These are phyloP conservation scores for Chirona hameri DNA, from an alignment of 2,888 invertebrate genomes.

Conservation along the genomic window DNA sequence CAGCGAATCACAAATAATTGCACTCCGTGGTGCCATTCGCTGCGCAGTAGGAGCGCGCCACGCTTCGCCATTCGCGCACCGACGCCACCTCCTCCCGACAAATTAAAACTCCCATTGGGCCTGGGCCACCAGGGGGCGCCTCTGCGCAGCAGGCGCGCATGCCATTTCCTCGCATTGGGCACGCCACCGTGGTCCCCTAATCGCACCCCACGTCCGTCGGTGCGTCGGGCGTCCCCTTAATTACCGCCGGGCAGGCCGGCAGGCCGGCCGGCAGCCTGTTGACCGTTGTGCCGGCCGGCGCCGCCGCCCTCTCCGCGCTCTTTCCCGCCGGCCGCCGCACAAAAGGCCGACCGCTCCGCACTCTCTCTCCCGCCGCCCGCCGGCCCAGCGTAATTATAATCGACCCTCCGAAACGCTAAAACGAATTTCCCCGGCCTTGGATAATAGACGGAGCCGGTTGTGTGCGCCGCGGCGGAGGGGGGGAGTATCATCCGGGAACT, in stretches of 20 bases:
- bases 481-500: conserved; percentile 29
- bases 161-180: background rate
- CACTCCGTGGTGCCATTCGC: too few relatives aligned
- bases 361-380: background rate
- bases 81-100: background rate
- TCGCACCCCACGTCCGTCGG: background rate
- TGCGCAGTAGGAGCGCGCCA: too few relatives aligned
- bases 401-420: conserved; percentile 23
- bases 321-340: conserved; percentile 1
- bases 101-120: background rate
- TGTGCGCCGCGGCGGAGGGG: background rate
- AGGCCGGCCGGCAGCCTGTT: background rate
- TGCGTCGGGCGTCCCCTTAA: background rate
- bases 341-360: background rate
- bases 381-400: background rate
- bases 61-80: background rate
- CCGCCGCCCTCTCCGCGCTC: background rate
- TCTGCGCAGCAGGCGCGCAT: background rate
- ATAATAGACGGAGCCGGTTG: conserved; percentile 1
- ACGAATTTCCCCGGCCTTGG: conserved; percentile 28
- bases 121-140: background rate
- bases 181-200: background rate
- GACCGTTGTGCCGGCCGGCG: background rate
- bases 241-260: background rate
- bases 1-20: too few relatives aligned